These are phyloP conservation scores for Astropecten irregularis DNA, from an alignment of 53 echinoderm and acorn worm genomes.

Conservation along the genomic window DNA sequence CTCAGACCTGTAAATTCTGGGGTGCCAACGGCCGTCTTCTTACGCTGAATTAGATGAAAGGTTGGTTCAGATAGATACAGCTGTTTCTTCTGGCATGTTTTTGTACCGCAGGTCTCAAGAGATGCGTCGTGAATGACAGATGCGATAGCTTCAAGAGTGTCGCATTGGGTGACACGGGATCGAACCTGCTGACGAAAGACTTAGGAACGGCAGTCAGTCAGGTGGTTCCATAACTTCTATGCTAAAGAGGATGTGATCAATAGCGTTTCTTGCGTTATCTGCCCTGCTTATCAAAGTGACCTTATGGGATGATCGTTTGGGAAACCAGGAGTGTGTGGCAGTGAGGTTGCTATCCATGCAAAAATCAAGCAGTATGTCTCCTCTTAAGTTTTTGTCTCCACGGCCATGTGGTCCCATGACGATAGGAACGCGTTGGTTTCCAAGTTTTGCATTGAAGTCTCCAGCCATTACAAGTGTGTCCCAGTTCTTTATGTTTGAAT, in stretches of 20 bases:
- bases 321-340: slow-evolving; percentile 41
- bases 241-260: slow-evolving; percentile 47
- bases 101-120: slow-evolving; percentile 22
- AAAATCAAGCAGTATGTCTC: slow-evolving; percentile 38
- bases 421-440: not conserved
- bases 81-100: slow-evolving; percentile 21
- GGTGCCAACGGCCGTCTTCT: not conserved
- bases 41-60: not conserved
- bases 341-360: slow-evolving; percentile 28
- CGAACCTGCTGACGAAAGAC: slow-evolving; percentile 18
- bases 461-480: slow-evolving; percentile 7
- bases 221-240: not conserved
- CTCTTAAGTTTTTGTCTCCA: not conserved
- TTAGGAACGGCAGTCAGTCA: slow-evolving; percentile 38
- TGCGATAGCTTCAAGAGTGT: slow-evolving; percentile 24
- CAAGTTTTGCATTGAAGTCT: slow-evolving; percentile 18
- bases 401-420: too few relatives aligned
- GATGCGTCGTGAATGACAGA: not conserved
- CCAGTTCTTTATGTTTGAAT: slow-evolving; percentile 2
- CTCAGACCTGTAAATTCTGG: slow-evolving; percentile 2
- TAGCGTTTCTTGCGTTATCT: slow-evolving; percentile 37
- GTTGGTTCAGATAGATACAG: not conserved
- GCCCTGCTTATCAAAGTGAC: slow-evolving; percentile 51
- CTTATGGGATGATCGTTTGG: slow-evolving; percentile 5
- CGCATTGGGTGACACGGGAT: not conserved